Base-by-base conservation (phyloP, 2,797 vertebrate species). In the Hipposideros larvatus region DNA sequence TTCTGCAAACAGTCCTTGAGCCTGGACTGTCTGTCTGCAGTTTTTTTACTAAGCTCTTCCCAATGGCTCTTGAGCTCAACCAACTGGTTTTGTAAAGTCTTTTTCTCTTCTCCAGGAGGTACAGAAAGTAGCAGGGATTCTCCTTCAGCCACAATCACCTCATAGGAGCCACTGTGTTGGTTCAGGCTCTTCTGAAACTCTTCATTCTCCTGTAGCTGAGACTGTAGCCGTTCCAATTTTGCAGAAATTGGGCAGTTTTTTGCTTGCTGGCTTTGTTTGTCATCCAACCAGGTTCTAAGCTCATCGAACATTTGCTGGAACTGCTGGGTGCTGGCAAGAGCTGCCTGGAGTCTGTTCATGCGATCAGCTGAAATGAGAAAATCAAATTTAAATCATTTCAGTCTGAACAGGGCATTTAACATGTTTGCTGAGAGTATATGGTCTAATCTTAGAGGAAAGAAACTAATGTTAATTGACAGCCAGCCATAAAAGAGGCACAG, bases 271-370 rank as follows among this genome's bases (percentile, higher is more conserved):
- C 98, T 98, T 94, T 97, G 96, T 97, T 98, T 99, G 90, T 98
- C 98, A 96, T 99, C 99, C 15, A 99, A 98, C 99, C 99, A 99
- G 68, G 98, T 98, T 96, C 99, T 99, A 95, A 99, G 97, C 96
- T 99, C 99, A 97, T 99, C 99, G 90, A 99, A 99, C 99, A 99
- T 99, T 98, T 99, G 99, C 98, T 99, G 99, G 98, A 99, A 99
- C 98, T 99, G 99, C 98, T 99, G 99, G 61, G 99, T 99, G 98
- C 99, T 99, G 0, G 99, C 99, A 34, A 99, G 99, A 0, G 99
- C 99, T 0, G 99, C 99, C 98, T 99, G 99, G 70, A 99, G 99
- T 98, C 99, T 99, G 93, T 99, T 99, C 98, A 99, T 99, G 65
- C 99, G 99, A 97, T 99, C 99, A 37, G 99, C 99, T 99, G 98